A percentile compares a stretch with the other conserved stretches of the same genome.
Conservation (phyloP, 2,888 invertebrate genomes). For the Clitarchus hookeri region DNA sequence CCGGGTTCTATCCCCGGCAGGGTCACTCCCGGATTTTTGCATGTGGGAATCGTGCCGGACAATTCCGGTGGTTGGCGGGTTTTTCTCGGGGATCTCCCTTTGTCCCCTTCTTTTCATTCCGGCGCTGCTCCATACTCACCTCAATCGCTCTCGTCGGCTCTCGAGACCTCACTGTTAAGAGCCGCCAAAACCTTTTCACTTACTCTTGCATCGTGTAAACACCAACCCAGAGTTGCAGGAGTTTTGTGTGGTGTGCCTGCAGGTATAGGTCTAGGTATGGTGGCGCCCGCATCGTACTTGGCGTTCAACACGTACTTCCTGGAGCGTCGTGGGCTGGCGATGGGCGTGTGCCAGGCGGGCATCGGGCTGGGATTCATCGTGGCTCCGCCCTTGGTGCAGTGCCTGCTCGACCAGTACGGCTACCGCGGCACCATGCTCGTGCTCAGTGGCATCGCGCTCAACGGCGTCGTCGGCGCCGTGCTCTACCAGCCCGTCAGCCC, state of each 20-base stretch:
- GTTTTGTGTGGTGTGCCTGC: conserved; percentile 41
- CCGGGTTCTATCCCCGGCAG: too few species aligned
- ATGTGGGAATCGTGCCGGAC: too few species aligned
- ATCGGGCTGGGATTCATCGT: conserved; percentile 71
- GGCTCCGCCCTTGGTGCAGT: conserved; percentile 68
- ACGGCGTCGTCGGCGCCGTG: conserved; percentile 64
- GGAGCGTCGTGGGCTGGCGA: conserved; percentile 70
- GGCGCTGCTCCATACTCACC: too few species aligned
- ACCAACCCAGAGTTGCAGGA: too few species aligned
- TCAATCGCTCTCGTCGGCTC: too few species aligned
- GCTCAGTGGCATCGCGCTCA: conserved; percentile 68
- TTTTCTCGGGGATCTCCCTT: too few species aligned
- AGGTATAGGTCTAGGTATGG: conserved; percentile 74
- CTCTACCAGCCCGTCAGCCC: conserved; percentile 60
- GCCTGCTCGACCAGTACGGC: conserved; percentile 65
- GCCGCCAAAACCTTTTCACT: too few species aligned
- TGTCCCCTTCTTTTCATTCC: too few species aligned
- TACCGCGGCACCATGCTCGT: conserved; percentile 71
- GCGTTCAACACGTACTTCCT: conserved; percentile 77
- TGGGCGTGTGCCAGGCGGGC: conserved; percentile 74
- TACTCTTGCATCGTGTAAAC: too few species aligned
- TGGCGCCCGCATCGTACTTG: conserved; percentile 73
- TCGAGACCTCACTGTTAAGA: too few species aligned
- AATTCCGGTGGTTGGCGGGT: too few species aligned
- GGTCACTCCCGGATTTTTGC: too few species aligned